Percentiles rank a stretch among this genome's conserved stretches.
Evolutionary conservation across 2,113 vertebrate genomes (phyloP).

Genomic region (Muscicapa adusta): DNA sequence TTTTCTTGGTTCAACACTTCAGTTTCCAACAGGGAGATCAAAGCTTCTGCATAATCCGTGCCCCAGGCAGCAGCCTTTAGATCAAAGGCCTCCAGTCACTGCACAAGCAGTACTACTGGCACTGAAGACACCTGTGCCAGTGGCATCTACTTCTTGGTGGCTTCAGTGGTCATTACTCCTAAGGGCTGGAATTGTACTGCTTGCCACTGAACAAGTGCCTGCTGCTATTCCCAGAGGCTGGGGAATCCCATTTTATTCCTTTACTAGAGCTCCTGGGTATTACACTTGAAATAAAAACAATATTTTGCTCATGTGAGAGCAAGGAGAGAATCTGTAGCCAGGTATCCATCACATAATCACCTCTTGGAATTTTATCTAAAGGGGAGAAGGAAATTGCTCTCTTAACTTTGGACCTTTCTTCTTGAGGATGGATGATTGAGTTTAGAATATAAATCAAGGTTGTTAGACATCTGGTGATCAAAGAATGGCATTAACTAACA

Average conservation of each 20-base stretch:
- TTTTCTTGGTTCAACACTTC: conserved; percentile 32
- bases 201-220: neutral
- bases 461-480: conserved; percentile 30
- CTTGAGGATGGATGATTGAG: neutral
- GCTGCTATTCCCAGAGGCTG: neutral
- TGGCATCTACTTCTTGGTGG: neutral
- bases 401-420: neutral
- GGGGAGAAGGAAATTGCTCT: neutral
- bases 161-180: neutral
- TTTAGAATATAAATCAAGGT: conserved; percentile 4
- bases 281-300: neutral
- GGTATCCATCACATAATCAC: neutral
- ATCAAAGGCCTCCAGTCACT: conserved; percentile 31
- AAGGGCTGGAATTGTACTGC: neutral
- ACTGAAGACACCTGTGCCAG: neutral
- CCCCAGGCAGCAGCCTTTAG: conserved; percentile 14
- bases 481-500: conserved; percentile 37
- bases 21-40: conserved; percentile 49
- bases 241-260: neutral
- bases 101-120: neutral
- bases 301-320: neutral
- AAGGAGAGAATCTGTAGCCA: neutral
- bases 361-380: conserved; percentile 9
- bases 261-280: neutral
- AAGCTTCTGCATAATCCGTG: conserved; percentile 36